These are phyloP conservation scores for Acronicta leporina DNA, from an alignment of 2,888 invertebrate genomes.

Conservation along the genomic window DNA sequence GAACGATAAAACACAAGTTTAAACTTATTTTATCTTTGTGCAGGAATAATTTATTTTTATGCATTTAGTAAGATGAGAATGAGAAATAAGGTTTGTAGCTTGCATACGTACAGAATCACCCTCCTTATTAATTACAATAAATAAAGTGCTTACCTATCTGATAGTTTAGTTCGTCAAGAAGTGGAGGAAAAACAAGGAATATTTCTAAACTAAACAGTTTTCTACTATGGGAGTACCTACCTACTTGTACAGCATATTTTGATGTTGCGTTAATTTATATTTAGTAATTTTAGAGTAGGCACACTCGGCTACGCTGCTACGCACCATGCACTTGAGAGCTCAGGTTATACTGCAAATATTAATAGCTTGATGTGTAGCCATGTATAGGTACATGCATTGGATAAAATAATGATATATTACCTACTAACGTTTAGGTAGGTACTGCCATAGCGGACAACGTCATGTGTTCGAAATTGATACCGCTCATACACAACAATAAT, in stretches of 20 bases:
- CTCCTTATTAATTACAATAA: constrained; percentile 29
- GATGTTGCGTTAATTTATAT: neutral
- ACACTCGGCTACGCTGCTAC: too few relatives aligned
- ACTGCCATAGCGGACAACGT: constrained; percentile 27
- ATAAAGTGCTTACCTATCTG: constrained; percentile 13
- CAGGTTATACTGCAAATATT: too few relatives aligned
- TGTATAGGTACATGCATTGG: too few relatives aligned
- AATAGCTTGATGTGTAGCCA: too few relatives aligned
- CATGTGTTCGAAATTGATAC: constrained; percentile 44
- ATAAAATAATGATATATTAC: too few relatives aligned
- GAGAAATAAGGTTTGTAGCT: constrained; percentile 16
- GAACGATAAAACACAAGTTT: constrained; percentile 30
- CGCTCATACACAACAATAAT: constrained; percentile 73
- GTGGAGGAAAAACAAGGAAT: constrained; percentile 23
- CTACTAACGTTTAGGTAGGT: neutral
- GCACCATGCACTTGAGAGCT: too few relatives aligned
- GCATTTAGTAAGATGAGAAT: neutral
- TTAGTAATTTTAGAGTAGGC: too few relatives aligned
- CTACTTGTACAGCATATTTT: too few relatives aligned
- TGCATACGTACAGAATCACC: constrained; percentile 27
- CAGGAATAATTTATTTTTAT: constrained; percentile 43
- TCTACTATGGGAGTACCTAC: constrained; percentile 20
- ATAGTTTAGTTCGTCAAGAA: constrained; percentile 19
- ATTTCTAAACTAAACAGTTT: constrained; percentile 11
- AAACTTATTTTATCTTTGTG: constrained; percentile 40